Percentiles rank a stretch among this genome's conserved stretches.
phyloP scores from a whole-genome alignment of 2,888 invertebrate genomes.

The Drosophila diplacantha region DNA sequence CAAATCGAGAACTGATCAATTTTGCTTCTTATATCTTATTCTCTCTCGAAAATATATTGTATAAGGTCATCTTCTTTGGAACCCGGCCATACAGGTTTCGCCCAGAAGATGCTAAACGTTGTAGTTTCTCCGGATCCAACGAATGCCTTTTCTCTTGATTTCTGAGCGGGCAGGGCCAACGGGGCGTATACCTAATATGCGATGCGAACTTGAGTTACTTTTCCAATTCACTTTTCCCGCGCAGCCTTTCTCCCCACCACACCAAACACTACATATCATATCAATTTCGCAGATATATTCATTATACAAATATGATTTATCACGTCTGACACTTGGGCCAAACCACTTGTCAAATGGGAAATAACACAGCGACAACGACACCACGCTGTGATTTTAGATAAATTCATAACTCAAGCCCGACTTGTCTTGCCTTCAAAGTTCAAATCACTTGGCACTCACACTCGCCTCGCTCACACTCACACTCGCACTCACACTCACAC shows the following conservation, averaged over 20 bases:
- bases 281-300: conserved; percentile 33
- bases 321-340: conserved; percentile 70
- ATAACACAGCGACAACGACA: conserved; percentile 57
- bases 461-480: conserved; percentile 15
- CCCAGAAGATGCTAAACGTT: conserved; percentile 28
- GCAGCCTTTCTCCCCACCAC: conserved; percentile 46
- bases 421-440: conserved; percentile 74
- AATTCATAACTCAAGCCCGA: conserved; percentile 68
- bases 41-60: conserved; percentile 30
- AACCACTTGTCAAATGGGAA: conserved; percentile 69
- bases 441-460: conserved; percentile 65
- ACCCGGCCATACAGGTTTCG: conserved; percentile 39
- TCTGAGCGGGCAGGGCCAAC: conserved; percentile 24
- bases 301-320: conserved; percentile 62
- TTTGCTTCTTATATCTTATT: conserved; percentile 29
- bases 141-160: conserved; percentile 5
- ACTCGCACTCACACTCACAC: conserved; percentile 1
- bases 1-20: conserved; percentile 37
- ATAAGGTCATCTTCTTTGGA: conserved; percentile 42
- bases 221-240: conserved; percentile 38
- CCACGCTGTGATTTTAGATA: conserved; percentile 70
- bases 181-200: conserved; percentile 52
- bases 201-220: conserved; percentile 18
- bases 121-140: conserved; percentile 26
- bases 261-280: conserved; percentile 29